Percentiles rank a stretch among this genome's conserved stretches.
Evolutionary conservation across 2,797 vertebrate species (phyloP).

Genomic region (Florisuga fusca): DNA sequence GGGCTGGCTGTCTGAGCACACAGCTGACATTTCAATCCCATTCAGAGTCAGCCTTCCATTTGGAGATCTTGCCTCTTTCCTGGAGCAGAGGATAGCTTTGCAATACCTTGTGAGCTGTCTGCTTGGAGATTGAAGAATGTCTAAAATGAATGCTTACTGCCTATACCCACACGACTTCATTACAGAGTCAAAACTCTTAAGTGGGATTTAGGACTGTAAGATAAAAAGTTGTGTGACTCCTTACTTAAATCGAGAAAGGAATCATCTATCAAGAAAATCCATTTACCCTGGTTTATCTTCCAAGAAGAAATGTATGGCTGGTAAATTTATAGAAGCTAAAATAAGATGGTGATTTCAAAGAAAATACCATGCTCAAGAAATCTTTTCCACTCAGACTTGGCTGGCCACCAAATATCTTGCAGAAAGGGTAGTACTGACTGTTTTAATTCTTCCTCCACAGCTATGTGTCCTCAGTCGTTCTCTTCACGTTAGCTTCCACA

Average conservation of each 20-base stretch:
- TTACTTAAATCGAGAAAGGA: constrained; percentile 37
- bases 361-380: not conserved
- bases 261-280: not conserved
- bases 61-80: not conserved
- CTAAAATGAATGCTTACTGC: not conserved
- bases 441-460: not conserved
- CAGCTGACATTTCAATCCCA: not conserved
- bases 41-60: not conserved
- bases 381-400: not conserved
- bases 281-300: constrained; percentile 51
- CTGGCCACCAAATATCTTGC: not conserved
- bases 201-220: not conserved
- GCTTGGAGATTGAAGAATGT: not conserved
- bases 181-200: not conserved
- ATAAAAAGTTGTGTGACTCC: not conserved
- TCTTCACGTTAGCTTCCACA: not conserved
- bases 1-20: not conserved
- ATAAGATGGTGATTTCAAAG: not conserved
- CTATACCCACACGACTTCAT: not conserved
- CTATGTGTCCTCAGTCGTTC: not conserved
- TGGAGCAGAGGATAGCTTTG: not conserved
- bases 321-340: constrained; percentile 26
- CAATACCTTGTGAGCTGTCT: not conserved
- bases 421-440: not conserved
- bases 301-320: constrained; percentile 47